These are phyloP conservation scores for Carposina sasakii DNA, from an alignment of 1,140 invertebrate genomes.

Conservation along the genomic window DNA sequence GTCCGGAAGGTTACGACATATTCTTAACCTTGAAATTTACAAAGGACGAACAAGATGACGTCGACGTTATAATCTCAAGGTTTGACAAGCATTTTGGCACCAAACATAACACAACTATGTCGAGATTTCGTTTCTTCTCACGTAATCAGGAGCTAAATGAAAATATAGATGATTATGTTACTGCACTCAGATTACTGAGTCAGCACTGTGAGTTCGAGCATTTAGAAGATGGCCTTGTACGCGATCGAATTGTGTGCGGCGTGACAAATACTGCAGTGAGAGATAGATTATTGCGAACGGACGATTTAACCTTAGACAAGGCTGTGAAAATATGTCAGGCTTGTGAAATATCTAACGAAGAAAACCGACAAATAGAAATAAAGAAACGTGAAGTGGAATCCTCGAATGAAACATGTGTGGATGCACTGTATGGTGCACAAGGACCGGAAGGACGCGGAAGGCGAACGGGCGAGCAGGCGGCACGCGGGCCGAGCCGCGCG, in stretches of 20 bases:
- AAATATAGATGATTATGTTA: conserved; percentile 15
- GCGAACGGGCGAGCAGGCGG: not conserved
- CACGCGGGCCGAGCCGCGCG: not conserved
- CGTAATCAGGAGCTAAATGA: conserved; percentile 11
- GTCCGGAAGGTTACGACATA: conserved; percentile 11
- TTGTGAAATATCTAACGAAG: conserved; percentile 2
- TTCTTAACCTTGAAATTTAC: conserved; percentile 12
- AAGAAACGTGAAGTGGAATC: not conserved
- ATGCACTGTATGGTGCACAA: not conserved
- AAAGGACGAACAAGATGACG: conserved; percentile 11
- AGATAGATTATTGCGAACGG: not conserved
- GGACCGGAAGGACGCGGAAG: not conserved
- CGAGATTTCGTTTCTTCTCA: conserved; percentile 17
- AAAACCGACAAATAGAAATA: conserved; percentile 2
- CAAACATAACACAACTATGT: conserved; percentile 18
- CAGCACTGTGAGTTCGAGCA: conserved; percentile 13
- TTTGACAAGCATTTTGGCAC: conserved; percentile 21
- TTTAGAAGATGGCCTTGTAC: not conserved
- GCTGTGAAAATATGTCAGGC: conserved; percentile 3
- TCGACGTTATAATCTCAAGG: conserved; percentile 11
- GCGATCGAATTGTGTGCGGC: conserved; percentile 3
- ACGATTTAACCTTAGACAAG: not conserved
- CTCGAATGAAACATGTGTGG: not conserved
- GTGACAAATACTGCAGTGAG: not conserved
- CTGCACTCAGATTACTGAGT: conserved; percentile 9